Evolutionary conservation across 2,797 vertebrate genomes (phyloP).

Genomic region (Halcyon smyrnensis): DNA sequence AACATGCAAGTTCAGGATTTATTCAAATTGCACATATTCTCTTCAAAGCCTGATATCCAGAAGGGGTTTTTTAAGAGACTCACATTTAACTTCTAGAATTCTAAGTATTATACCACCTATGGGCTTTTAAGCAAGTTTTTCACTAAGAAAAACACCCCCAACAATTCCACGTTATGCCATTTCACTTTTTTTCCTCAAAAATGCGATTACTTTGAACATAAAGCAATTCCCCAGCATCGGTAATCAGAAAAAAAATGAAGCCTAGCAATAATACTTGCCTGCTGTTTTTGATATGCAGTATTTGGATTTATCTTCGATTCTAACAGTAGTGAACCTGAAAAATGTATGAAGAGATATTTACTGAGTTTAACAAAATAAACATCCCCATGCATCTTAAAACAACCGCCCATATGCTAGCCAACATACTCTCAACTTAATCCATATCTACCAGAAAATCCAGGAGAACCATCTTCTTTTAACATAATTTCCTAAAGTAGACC

Average conservation of each 20-base stretch:
- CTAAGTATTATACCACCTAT: not conserved
- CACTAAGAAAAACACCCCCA: not conserved
- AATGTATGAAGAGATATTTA: conserved; percentile 52
- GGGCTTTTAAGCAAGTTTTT: not conserved
- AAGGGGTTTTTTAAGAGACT: not conserved
- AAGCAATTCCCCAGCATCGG: conserved; percentile 4
- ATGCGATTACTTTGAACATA: not conserved
- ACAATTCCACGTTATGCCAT: not conserved
- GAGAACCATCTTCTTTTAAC: conserved; percentile 5
- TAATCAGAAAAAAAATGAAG: conserved; percentile 12
- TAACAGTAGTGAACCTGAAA: conserved; percentile 93
- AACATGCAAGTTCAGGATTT: not conserved
- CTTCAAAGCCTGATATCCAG: not conserved
- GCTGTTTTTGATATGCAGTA: conserved; percentile 99
- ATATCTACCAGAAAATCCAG: not conserved
- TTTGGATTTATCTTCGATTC: conserved; percentile 99
- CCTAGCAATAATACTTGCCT: conserved; percentile 70
- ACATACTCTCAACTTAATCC: not conserved
- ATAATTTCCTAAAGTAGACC: not conserved
- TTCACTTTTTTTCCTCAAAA: conserved; percentile 29
- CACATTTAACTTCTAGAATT: not conserved
- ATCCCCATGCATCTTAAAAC: not conserved
- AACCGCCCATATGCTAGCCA: not conserved
- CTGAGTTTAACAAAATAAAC: conserved; percentile 9
- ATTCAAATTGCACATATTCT: not conserved